Conservation (phyloP, 2,113 vertebrate species). For the Semnornis frantzii region DNA sequence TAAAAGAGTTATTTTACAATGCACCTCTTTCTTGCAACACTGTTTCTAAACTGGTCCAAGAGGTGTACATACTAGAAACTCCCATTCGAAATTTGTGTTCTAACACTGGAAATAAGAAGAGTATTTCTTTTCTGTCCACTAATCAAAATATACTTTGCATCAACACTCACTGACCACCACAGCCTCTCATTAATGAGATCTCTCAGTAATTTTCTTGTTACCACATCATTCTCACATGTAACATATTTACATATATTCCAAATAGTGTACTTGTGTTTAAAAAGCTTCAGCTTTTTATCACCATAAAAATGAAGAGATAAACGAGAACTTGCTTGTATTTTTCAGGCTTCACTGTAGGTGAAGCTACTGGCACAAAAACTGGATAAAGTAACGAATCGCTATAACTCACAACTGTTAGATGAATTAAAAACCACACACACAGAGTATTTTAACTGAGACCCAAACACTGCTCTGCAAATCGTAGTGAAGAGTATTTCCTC, state of each 20-base stretch:
- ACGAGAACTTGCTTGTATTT: neutral
- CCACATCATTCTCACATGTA: neutral
- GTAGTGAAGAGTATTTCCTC: neutral
- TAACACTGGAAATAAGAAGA: neutral
- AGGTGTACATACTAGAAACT: neutral
- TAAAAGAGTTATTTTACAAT: neutral
- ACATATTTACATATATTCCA: neutral
- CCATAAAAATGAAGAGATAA: neutral
- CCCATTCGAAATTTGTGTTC: neutral
- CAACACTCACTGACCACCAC: neutral
- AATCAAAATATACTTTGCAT: neutral
- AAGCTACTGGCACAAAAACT: neutral
- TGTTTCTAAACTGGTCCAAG: neutral
- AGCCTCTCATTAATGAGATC: neutral
- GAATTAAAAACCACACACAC: neutral
- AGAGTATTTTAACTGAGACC: neutral
- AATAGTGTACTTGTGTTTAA: rapidly evolving
- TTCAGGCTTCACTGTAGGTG: neutral
- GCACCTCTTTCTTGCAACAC: neutral
- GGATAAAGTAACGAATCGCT: neutral
- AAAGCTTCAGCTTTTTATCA: neutral
- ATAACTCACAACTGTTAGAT: neutral
- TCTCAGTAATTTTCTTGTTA: neutral
- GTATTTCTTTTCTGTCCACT: neutral
- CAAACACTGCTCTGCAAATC: neutral